Percentiles rank a stretch among this genome's conserved stretches.
Conservation (phyloP, 2,888 invertebrate genomes). For the Rhopalosiphum nymphaeae region DNA sequence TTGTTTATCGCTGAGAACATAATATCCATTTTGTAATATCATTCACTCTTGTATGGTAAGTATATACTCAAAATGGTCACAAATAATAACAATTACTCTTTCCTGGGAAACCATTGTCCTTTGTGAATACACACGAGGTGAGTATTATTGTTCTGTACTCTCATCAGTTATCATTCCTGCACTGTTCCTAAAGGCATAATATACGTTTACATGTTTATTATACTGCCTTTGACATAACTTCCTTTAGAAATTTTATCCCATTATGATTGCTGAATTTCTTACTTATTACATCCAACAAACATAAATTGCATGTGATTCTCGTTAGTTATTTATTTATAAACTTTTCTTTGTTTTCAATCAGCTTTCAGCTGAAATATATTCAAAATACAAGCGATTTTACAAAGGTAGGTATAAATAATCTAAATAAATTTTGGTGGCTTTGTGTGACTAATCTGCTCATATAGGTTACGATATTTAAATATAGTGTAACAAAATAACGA, state of each 20-base stretch:
- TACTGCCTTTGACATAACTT: conserved; percentile 33
- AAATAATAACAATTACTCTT: conserved; percentile 38
- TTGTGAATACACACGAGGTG: conserved; percentile 33
- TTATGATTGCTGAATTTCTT: neutral
- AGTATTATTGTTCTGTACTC: neutral
- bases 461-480: neutral
- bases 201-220: conserved; percentile 43
- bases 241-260: neutral
- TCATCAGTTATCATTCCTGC: conserved; percentile 37
- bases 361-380: neutral
- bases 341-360: conserved; percentile 49
- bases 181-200: conserved; percentile 28
- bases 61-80: conserved; percentile 19
- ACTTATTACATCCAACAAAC: conserved; percentile 2
- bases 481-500: neutral
- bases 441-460: neutral
- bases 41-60: neutral
- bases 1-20: neutral
- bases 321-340: conserved; percentile 43
- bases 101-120: neutral
- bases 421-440: neutral
- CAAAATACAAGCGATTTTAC: neutral
- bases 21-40: neutral
- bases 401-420: neutral
- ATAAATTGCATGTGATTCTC: conserved; percentile 20